These are phyloP conservation scores for Arrhamphus sclerolepis DNA, from an alignment of 2,797 vertebrate genomes.

Conservation along the genomic window DNA sequence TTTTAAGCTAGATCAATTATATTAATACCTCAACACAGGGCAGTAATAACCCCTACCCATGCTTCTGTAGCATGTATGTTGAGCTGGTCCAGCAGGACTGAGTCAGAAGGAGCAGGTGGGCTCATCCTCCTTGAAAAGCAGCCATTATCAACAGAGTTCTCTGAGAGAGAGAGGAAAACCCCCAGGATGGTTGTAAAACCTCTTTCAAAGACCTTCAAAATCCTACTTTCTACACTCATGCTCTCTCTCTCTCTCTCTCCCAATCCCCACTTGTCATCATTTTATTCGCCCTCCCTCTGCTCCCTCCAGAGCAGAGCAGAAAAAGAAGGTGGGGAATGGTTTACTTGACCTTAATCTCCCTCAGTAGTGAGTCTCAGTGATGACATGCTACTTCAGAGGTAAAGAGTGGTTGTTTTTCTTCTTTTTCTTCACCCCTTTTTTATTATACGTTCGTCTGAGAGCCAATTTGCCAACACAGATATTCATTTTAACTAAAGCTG, in stretches of 20 bases:
- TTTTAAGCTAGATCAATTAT: conserved; percentile 32
- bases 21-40: conserved; percentile 21
- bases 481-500: conserved; percentile 60
- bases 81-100: conserved; percentile 58
- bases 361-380: conserved; percentile 78
- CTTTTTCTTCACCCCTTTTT: background rate
- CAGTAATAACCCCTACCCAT: conserved; percentile 35
- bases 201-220: conserved; percentile 79
- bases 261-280: conserved; percentile 68
- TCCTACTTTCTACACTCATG: conserved; percentile 63
- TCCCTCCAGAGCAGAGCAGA: conserved; percentile 60
- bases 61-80: conserved; percentile 58
- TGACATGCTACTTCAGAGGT: conserved; percentile 84
- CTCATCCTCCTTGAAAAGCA: conserved; percentile 74
- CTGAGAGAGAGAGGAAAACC: conserved; percentile 65
- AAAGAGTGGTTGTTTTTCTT: conserved; percentile 82
- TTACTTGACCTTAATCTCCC: conserved; percentile 86
- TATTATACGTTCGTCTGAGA: conserved; percentile 64
- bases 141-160: conserved; percentile 77
- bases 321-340: conserved; percentile 47
- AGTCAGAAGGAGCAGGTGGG: conserved; percentile 68
- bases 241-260: conserved; percentile 40
- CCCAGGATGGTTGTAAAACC: conserved; percentile 78
- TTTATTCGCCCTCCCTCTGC: conserved; percentile 59
- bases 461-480: conserved; percentile 75